These are phyloP conservation scores for Gobio occitaniae DNA, from an alignment of 2,797 vertebrate genomes.

Conservation along the genomic window DNA sequence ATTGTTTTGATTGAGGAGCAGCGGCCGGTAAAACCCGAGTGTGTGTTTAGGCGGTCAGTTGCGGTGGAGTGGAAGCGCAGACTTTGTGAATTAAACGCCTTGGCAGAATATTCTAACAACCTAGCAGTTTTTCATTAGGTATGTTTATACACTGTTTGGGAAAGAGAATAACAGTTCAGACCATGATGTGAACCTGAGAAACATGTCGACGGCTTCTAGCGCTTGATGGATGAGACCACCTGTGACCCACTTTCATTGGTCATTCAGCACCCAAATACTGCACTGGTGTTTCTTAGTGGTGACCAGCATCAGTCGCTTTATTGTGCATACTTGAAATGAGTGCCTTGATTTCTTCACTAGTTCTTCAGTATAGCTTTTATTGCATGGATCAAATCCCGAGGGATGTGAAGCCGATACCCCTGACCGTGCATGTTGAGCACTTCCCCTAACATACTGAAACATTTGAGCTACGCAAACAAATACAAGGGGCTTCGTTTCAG, in stretches of 20 bases:
- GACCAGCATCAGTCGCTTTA: background rate
- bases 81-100: background rate
- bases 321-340: background rate
- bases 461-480: background rate
- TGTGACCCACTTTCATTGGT: background rate
- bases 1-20: background rate
- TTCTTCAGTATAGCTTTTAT: background rate
- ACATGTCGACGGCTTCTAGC: background rate
- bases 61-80: background rate
- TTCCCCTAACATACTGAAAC: background rate
- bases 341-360: background rate
- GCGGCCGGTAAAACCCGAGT: background rate
- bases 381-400: background rate
- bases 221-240: background rate
- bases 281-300: background rate
- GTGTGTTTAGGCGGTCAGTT: background rate
- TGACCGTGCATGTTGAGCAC: background rate
- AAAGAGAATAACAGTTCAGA: slow-evolving; percentile 10
- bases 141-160: slow-evolving; percentile 31
- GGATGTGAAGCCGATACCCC: background rate
- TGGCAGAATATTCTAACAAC: background rate
- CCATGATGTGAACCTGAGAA: slow-evolving; percentile 1
- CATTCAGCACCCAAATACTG: background rate
- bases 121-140: background rate
- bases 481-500: background rate